A percentile compares a stretch with the other conserved stretches of the same genome.
Conservation (phyloP, 2,797 vertebrate genomes). For the Falco cherrug region DNA sequence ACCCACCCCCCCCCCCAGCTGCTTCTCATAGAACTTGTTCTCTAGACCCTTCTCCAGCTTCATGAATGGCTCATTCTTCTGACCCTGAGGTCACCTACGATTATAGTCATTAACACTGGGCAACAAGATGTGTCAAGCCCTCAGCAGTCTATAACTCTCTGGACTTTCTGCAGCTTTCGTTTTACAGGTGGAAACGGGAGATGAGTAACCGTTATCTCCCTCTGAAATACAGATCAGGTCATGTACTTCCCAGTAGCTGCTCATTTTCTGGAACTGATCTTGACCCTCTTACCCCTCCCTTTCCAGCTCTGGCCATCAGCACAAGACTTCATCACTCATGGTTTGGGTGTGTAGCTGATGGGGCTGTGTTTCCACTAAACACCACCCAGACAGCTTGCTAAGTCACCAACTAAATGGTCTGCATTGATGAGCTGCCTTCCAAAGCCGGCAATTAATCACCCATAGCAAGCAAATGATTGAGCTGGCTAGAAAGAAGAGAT, state of each 20-base stretch:
- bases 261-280: neutral
- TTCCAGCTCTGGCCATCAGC: neutral
- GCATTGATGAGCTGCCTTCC: neutral
- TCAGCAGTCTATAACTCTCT: neutral
- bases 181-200: neutral
- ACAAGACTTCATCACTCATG: neutral
- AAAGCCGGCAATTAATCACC: neutral
- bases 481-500: neutral
- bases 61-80: neutral
- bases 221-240: neutral
- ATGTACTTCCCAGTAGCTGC: neutral
- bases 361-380: neutral
- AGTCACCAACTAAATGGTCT: neutral
- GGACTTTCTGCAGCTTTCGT: neutral
- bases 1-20: too few species aligned
- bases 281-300: neutral
- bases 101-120: neutral
- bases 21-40: too few species aligned
- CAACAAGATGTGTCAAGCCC: neutral
- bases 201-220: neutral
- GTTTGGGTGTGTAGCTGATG: too few species aligned
- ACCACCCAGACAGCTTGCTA: neutral
- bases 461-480: neutral
- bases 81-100: neutral
- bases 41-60: too few species aligned